Evolutionary conservation across 2,113 vertebrate genomes (phyloP).

Genomic region (Mus musculus): GRCm39 chr2:143368001-143368500

Average conservation of each 20-base stretch:
- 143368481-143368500: background rate
- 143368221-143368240: background rate
- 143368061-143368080: background rate
- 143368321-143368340: background rate
- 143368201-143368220: background rate
- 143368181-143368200: background rate
- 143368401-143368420: background rate
- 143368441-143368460: background rate
- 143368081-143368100: background rate
- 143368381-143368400: background rate
- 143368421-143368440: background rate
- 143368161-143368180: background rate
- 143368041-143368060: background rate
- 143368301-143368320: background rate
- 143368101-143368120: background rate
- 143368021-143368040: background rate
- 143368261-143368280: background rate
- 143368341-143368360: background rate
- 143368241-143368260: background rate
- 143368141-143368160: background rate
- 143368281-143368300: background rate
- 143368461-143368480: background rate
- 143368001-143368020: background rate
- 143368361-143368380: slow-evolving; percentile 3
- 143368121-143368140: background rate